A percentile compares a stretch with the other conserved stretches of the same genome.
Conservation (phyloP, 2,113 vertebrate species). For the Sclerurus mexicanus region DNA sequence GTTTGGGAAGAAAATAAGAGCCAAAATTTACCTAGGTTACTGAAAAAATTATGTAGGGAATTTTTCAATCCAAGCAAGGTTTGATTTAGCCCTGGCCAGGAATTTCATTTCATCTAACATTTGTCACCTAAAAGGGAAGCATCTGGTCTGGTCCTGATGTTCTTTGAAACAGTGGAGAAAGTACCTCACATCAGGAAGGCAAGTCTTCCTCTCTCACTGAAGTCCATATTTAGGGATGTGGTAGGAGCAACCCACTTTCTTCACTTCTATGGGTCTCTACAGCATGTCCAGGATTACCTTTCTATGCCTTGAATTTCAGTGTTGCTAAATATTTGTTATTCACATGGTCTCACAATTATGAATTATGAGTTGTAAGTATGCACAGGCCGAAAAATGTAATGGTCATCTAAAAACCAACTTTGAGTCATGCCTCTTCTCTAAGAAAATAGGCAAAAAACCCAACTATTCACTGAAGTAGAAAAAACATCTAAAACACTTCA, state of each 20-base stretch:
- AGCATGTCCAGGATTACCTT: background rate
- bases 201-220: background rate
- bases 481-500: background rate
- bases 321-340: background rate
- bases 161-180: background rate
- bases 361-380: background rate
- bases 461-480: background rate
- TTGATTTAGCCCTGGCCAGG: background rate
- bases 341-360: background rate
- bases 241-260: background rate
- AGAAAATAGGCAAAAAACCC: background rate
- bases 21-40: background rate
- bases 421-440: background rate
- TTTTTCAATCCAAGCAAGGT: background rate
- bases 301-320: background rate
- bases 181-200: background rate
- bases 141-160: background rate
- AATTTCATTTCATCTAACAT: background rate
- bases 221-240: background rate
- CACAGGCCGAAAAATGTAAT: background rate
- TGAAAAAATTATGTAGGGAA: background rate
- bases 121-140: background rate
- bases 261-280: background rate
- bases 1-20: background rate
- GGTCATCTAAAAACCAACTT: background rate